Conservation (phyloP, 2,888 invertebrate species). For the Odontothrips loti region DNA sequence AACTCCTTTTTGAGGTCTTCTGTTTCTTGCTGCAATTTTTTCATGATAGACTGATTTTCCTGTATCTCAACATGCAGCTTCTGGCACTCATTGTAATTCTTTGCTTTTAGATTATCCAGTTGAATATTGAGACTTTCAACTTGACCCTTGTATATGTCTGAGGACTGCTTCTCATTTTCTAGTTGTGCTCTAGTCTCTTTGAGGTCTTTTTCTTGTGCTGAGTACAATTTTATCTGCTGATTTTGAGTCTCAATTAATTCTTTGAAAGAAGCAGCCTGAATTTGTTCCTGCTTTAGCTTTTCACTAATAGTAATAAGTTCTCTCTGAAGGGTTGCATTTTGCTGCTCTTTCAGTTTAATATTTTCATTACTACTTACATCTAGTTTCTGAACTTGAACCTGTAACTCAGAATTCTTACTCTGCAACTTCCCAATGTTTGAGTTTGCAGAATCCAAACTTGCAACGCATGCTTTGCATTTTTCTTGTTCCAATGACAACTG, state of each 20-base stretch:
- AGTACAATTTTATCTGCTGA: background rate
- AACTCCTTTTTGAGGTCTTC: background rate
- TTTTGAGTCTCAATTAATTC: background rate
- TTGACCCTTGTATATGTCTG: no score
- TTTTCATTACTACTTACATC: background rate
- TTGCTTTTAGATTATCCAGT: background rate
- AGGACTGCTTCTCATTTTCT: background rate
- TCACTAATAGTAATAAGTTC: background rate
- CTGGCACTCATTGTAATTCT: background rate
- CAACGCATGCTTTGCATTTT: background rate
- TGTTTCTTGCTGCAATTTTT: background rate
- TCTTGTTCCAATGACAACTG: background rate
- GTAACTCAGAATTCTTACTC: background rate
- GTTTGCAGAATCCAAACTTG: background rate
- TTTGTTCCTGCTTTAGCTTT: background rate
- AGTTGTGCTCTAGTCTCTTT: background rate
- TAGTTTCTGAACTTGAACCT: background rate
- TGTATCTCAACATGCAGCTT: background rate
- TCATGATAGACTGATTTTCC: background rate
- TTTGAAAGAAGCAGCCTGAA: background rate
- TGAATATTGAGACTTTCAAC: background rate
- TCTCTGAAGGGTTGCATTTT: background rate
- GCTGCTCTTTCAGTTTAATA: background rate
- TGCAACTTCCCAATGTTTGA: background rate
- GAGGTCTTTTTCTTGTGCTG: background rate